Evolutionary conservation across 2,113 vertebrate genomes (phyloP).

Genomic region (Anhinga anhinga): DNA sequence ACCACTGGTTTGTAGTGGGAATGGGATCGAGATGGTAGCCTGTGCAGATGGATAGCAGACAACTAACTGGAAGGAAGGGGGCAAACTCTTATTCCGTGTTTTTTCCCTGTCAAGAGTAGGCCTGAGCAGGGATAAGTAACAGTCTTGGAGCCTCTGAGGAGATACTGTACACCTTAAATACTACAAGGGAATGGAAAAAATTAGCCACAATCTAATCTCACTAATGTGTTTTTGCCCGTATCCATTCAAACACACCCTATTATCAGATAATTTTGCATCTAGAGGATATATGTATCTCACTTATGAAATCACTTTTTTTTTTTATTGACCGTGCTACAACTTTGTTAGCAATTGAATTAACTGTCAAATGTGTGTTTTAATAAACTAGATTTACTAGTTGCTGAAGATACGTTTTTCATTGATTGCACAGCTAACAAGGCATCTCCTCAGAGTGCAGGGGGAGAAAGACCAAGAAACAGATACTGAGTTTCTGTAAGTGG

Average conservation of each 20-base stretch:
- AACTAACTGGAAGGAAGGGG: neutral
- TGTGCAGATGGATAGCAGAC: neutral
- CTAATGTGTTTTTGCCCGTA: neutral
- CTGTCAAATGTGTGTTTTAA: conserved; percentile 20
- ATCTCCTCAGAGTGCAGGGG: neutral
- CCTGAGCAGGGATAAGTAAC: neutral
- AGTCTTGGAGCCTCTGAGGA: neutral
- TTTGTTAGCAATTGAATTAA: neutral
- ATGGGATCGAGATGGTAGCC: neutral
- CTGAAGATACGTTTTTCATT: neutral
- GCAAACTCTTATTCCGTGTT: neutral
- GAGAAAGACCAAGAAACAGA: neutral
- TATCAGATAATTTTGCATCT: neutral
- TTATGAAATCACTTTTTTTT: neutral
- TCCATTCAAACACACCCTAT: neutral
- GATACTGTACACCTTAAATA: neutral
- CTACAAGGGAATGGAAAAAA: neutral
- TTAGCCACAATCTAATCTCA: neutral
- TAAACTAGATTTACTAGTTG: conserved; percentile 27
- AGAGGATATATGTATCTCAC: neutral
- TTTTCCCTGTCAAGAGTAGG: neutral
- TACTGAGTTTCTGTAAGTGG: neutral
- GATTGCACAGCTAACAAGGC: neutral
- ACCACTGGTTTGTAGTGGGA: neutral
- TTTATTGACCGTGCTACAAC: neutral